Evolutionary conservation across 2,113 vertebrate genomes (phyloP).

Genomic region (Caranx melampygus): DNA sequence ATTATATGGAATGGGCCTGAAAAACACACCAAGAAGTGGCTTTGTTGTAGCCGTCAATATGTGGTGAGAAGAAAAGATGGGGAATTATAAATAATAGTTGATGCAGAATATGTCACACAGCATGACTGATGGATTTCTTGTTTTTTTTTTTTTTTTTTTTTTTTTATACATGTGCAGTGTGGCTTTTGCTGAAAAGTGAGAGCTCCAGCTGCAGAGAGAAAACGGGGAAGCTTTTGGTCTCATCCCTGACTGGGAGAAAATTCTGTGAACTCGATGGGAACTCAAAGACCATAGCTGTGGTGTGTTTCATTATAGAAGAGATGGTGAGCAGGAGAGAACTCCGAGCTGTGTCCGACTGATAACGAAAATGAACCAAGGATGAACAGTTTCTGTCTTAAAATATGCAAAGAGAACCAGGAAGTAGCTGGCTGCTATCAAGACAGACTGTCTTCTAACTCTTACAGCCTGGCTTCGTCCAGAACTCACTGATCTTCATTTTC

Average conservation of each 20-base stretch:
- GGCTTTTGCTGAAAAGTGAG: constrained; percentile 21
- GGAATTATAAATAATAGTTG: constrained; percentile 46
- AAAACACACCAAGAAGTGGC: constrained; percentile 35
- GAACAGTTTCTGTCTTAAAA: constrained; percentile 70
- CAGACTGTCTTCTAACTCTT: constrained; percentile 40
- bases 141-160: constrained; percentile 42
- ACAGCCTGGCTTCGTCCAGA: constrained; percentile 22
- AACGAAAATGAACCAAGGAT: constrained; percentile 64
- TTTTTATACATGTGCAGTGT: constrained; percentile 20
- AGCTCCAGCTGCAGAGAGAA: constrained; percentile 20
- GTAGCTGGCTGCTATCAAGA: constrained; percentile 49
- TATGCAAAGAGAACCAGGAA: constrained; percentile 72
- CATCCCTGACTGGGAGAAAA: constrained; percentile 45
- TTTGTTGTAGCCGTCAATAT: constrained; percentile 37
- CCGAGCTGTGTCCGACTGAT: constrained; percentile 71
- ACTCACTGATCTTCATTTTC: constrained; percentile 60
- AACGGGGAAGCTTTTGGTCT: constrained; percentile 30
- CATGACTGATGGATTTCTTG: constrained; percentile 40
- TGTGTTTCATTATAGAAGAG: constrained; percentile 66
- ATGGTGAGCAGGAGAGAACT: constrained; percentile 64
- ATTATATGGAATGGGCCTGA: constrained; percentile 37
- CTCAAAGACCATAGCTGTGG: constrained; percentile 53
- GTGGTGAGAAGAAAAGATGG: constrained; percentile 44
- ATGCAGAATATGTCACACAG: constrained; percentile 36
- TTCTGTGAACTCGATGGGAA: constrained; percentile 41